Percentiles rank a stretch among this genome's conserved stretches.
These are phyloP conservation scores for Diarsia mendica DNA, from an alignment of 2,888 invertebrate species.

Conservation along the genomic window DNA sequence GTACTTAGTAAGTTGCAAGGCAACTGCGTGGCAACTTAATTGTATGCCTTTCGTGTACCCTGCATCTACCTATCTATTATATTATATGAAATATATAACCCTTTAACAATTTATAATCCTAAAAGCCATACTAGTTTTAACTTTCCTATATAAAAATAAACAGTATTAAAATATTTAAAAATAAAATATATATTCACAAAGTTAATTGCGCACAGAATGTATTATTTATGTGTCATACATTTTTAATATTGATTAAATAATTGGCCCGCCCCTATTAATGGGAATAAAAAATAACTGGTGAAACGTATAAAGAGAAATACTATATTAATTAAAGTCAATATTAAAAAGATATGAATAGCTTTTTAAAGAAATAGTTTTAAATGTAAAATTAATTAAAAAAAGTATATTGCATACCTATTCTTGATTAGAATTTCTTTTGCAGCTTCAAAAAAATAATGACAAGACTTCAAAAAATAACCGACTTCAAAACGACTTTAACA, in stretches of 20 bases:
- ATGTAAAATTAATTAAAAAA: background rate
- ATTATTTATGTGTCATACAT: conserved; percentile 52
- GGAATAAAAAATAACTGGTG: background rate
- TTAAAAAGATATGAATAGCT: conserved; percentile 44
- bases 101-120: conserved; percentile 26
- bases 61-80: conserved; percentile 1
- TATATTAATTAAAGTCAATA: too few species aligned
- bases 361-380: conserved; percentile 40
- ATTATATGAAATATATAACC: conserved; percentile 2
- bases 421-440: conserved; percentile 49
- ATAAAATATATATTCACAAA: conserved; percentile 60
- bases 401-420: background rate
- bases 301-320: too few species aligned
- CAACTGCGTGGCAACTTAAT: conserved; percentile 9
- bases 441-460: conserved; percentile 5
- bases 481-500: conserved; percentile 15
- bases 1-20: background rate
- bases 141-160: conserved; percentile 42
- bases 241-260: conserved; percentile 41
- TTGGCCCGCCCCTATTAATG: background rate
- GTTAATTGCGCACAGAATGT: conserved; percentile 70
- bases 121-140: conserved; percentile 56
- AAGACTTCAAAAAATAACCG: conserved; percentile 13
- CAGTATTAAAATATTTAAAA: conserved; percentile 57
- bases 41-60: background rate